Percentiles rank a stretch among this genome's conserved stretches.
phyloP scores from a whole-genome alignment of 2,797 vertebrate genomes.

The Rhinatrema bivittatum region DNA sequence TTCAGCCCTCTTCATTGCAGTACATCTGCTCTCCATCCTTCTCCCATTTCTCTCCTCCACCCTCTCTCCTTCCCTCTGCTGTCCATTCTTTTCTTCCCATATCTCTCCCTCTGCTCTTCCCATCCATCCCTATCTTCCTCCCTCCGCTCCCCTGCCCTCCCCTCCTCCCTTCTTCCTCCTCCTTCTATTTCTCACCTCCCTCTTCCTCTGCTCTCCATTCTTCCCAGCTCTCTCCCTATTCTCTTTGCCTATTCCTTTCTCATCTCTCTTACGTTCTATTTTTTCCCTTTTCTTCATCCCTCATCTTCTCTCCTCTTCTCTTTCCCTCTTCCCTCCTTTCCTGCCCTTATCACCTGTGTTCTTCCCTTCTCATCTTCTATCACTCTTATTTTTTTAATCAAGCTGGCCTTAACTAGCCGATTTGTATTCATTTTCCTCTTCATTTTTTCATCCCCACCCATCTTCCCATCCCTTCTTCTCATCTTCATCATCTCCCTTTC shows the following conservation, averaged over 20 bases:
- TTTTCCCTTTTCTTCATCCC: too few relatives aligned
- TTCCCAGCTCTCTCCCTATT: not conserved
- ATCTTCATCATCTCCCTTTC: not conserved
- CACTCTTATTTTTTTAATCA: not conserved
- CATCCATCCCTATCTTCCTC: not conserved
- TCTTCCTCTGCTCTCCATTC: not conserved
- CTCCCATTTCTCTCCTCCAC: too few relatives aligned
- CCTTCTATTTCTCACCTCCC: not conserved
- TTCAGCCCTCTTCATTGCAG: too few relatives aligned
- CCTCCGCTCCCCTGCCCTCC: not conserved
- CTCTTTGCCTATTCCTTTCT: not conserved
- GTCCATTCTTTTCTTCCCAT: not conserved
- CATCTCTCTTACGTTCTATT: not conserved
- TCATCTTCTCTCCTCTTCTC: not conserved
- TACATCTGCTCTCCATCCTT: fast-evolving
- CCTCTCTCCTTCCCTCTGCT: not conserved
- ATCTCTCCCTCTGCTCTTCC: too few relatives aligned
- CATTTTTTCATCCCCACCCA: not conserved
- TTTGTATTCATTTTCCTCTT: not conserved
- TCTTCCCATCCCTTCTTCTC: not conserved
- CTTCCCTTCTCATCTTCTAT: not conserved
- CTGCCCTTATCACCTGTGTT: not conserved
- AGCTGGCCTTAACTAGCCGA: too few relatives aligned
- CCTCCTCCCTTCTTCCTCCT: too few relatives aligned
- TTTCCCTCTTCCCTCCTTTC: not conserved